Conservation (phyloP, 1,140 invertebrate species). For the Physella acuta region DNA sequence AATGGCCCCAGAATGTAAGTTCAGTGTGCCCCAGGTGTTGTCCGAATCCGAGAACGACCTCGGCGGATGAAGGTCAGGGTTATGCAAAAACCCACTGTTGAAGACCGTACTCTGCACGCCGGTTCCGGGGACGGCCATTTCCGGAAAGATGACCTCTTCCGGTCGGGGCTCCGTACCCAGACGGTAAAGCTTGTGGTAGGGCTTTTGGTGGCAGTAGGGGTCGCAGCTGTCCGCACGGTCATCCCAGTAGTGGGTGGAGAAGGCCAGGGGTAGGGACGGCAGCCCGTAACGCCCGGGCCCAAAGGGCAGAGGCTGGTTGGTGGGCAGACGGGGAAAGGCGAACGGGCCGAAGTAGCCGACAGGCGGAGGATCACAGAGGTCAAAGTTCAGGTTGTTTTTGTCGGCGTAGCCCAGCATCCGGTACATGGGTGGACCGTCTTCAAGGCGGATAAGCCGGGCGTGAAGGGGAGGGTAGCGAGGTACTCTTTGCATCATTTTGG, state of each 20-base stretch:
- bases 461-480: slow-evolving; percentile 8
- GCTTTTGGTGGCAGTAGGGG: not conserved
- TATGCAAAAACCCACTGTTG: slow-evolving; percentile 17
- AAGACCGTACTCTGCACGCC: slow-evolving; percentile 9
- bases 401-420: slow-evolving; percentile 23
- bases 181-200: not conserved
- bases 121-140: slow-evolving; percentile 21
- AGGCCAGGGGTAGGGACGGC: not conserved
- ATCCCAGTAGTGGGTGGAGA: slow-evolving; percentile 11
- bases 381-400: slow-evolving; percentile 6
- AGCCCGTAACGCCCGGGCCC: slow-evolving; percentile 4
- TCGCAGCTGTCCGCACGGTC: not conserved
- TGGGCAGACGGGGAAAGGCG: not conserved
- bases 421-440: slow-evolving; percentile 25
- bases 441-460: slow-evolving; percentile 16
- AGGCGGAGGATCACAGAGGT: not conserved
- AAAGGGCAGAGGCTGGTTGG: slow-evolving; percentile 9
- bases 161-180: not conserved
- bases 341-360: slow-evolving; percentile 11
- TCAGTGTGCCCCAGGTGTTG: not conserved
- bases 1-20: not conserved
- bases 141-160: slow-evolving; percentile 15
- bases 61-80: not conserved
- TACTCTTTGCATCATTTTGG: slow-evolving; percentile 17
- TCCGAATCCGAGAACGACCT: not conserved